Evolutionary conservation across 2,888 invertebrate genomes (phyloP), one percentile per base, ranked within the genome.

Genomic region (Sphecodes monilicornis): DNA sequence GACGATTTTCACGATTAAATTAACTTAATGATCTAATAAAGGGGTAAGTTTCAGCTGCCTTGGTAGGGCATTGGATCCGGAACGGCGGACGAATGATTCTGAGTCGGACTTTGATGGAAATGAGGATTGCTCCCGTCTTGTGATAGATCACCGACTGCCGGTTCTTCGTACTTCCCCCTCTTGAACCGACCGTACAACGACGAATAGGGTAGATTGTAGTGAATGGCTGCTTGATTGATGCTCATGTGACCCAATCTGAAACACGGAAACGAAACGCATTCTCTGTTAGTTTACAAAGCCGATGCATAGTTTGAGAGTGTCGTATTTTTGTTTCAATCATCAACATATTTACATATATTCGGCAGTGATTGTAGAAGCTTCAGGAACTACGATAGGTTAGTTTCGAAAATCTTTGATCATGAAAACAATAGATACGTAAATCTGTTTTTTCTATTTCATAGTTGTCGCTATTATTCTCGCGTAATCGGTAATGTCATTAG

Each of bases 211-310:
- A 98, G 95, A 95, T 98, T 98, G 95, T 97, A 98, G 94, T 98
- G 98, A 91, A 98, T 98, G 76, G 98, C 98, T 75, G 98, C 98
- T 95, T 98, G 98, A 95, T 98, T 98, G 92, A 98, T 98, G 86
- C 98, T 98, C 98, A 98, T 98, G 94, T 98, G 98, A 43, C 98
- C 98, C 89, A 98, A 96, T 92, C 98, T 98, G 93, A 69, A 95
- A 94, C 50, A 82, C 13, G 26, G n/a, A 68, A 76, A 54, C 39
- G 22, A 50, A 50, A 29, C 16, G 26, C 29, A 36, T 36, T 36
- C 39, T 70, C 29, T n/a, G 64, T 64, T 46, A 43, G 46, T 78
- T 39, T 26, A 76, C 68, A 39, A 75, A 68, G 36, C 26, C 13
- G 26, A 36, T 18, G 46, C n/a, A 11, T 39, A 13, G 11, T 39